These are phyloP conservation scores for Caenorhabditis japonica DNA, from an alignment of 2,888 invertebrate genomes.

Conservation along the genomic window DNA sequence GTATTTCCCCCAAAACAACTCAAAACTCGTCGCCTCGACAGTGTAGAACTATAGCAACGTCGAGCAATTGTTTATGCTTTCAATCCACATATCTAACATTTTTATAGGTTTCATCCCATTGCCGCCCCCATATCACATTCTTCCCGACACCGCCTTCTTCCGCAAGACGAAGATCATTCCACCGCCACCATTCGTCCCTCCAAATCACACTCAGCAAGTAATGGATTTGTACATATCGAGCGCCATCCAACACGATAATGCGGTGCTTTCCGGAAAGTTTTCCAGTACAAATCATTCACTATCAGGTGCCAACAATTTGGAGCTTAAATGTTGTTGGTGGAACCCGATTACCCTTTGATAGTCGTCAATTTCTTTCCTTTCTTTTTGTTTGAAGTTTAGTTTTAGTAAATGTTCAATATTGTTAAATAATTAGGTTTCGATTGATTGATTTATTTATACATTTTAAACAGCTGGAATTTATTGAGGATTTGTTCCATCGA, in stretches of 20 bases:
- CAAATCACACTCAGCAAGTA: conserved; percentile 32
- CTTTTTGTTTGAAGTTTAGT: conserved; percentile 24
- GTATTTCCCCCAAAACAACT: too few relatives aligned
- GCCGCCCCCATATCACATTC: conserved; percentile 56
- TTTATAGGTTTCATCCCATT: conserved; percentile 41
- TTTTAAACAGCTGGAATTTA: too few relatives aligned
- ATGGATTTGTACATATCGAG: conserved; percentile 55
- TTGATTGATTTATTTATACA: too few relatives aligned
- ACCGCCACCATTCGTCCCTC: conserved; percentile 28
- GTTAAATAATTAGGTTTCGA: too few relatives aligned
- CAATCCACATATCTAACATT: not conserved
- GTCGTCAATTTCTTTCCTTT: conserved; percentile 4
- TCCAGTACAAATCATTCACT: too few relatives aligned
- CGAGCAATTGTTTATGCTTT: too few relatives aligned
- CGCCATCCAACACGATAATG: conserved; percentile 23
- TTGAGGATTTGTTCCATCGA: too few relatives aligned
- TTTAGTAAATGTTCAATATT: conserved; percentile 7
- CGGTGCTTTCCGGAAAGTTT: too few relatives aligned
- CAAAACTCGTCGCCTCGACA: too few relatives aligned
- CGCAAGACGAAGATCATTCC: conserved; percentile 55
- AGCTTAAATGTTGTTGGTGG: conserved; percentile 27
- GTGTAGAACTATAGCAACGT: too few relatives aligned
- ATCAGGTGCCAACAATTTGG: not conserved
- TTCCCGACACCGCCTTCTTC: conserved; percentile 62
- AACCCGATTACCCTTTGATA: not conserved